Evolutionary conservation across 2,888 invertebrate species (phyloP).

Genomic region (Phanerotoma sp.): DNA sequence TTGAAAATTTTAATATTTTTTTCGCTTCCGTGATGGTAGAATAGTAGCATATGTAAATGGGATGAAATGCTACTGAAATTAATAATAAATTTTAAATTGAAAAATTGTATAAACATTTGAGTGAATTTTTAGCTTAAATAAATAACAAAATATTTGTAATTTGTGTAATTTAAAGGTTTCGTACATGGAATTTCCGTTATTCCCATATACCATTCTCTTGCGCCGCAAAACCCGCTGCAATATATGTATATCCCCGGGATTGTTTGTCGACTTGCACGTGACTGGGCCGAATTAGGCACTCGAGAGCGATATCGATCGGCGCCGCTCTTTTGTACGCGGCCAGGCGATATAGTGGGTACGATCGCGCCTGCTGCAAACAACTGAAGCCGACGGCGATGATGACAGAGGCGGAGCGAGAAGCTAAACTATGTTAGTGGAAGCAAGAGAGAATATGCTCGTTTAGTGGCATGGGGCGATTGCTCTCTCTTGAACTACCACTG

Average conservation of each 20-base stretch:
- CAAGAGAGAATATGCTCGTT: neutral
- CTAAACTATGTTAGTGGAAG: neutral
- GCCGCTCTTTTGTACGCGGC: conserved; percentile 17
- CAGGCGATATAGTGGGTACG: neutral
- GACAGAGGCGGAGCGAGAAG: neutral
- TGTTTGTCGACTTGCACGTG: conserved; percentile 47
- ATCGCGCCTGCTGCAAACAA: conserved; percentile 13
- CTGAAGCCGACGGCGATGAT: conserved; percentile 4
- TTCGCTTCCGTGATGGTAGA: no score
- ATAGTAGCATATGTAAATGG: no score
- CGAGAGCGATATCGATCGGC: conserved; percentile 39
- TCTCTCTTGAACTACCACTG: neutral
- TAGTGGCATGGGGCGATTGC: conserved; percentile 3
- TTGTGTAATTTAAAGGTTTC: neutral
- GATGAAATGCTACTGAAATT: no score
- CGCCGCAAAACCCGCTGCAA: conserved; percentile 1
- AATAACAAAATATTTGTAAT: no score
- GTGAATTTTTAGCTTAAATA: no score
- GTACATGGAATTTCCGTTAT: neutral
- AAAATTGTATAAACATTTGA: no score
- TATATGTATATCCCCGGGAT: conserved; percentile 24
- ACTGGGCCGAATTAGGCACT: conserved; percentile 49
- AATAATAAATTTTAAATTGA: no score
- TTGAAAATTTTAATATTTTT: no score
- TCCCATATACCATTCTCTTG: neutral